Percentiles rank a stretch among this genome's conserved stretches.
Evolutionary conservation across 2,797 vertebrate genomes (phyloP).

Genomic region (Lepilemur ruficaudatus): DNA sequence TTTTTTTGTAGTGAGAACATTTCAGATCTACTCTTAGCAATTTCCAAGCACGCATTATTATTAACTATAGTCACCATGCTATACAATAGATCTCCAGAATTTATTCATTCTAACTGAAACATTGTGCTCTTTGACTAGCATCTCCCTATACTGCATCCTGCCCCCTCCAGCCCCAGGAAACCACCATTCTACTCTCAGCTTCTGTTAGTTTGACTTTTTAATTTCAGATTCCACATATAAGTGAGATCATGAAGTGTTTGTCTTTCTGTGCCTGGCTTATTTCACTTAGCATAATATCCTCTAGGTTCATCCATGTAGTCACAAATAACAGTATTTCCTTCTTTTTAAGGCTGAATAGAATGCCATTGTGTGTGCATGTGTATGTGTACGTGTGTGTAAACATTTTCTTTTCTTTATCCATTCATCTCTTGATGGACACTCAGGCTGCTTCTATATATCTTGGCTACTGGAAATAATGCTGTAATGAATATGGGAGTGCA

Average conservation of each 20-base stretch:
- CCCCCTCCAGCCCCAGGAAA: background rate
- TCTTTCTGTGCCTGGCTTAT: background rate
- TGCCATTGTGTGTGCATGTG: background rate
- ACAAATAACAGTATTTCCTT: background rate
- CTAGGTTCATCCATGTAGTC: background rate
- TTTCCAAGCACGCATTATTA: background rate
- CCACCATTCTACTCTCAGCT: background rate
- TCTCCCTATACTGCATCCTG: background rate
- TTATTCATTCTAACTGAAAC: background rate
- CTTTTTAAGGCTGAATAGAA: background rate
- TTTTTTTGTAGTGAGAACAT: background rate
- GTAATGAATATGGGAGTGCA: background rate
- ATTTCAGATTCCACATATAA: background rate
- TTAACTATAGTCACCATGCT: background rate
- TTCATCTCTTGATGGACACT: background rate
- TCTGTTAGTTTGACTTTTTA: background rate
- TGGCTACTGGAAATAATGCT: background rate
- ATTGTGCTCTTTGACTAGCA: background rate
- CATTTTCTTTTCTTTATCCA: background rate
- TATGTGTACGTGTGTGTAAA: background rate
- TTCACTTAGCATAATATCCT: background rate
- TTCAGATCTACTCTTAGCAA: background rate
- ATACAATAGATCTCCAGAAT: background rate
- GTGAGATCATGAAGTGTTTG: background rate
- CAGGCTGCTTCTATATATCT: background rate